These are phyloP conservation scores for Pachypsylla venusta DNA, from an alignment of 1,140 invertebrate species.

Conservation along the genomic window DNA sequence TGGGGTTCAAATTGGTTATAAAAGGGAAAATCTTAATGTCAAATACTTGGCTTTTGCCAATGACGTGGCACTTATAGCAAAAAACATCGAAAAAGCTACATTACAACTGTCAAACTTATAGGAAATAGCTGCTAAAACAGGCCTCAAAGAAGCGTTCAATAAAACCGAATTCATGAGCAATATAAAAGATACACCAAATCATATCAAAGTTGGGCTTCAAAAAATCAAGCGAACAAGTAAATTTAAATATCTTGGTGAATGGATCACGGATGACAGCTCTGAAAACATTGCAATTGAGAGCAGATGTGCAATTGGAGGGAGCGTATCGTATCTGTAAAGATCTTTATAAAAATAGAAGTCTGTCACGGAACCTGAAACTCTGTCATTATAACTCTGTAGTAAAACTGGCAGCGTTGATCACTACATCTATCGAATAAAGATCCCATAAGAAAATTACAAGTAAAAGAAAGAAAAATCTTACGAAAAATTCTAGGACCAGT, in stretches of 20 bases:
- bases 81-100: background rate
- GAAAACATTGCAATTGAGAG: background rate
- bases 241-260: background rate
- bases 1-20: background rate
- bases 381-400: background rate
- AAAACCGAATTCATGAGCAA: background rate
- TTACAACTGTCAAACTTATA: background rate
- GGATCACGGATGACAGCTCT: background rate
- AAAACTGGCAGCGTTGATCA: background rate
- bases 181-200: background rate
- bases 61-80: background rate
- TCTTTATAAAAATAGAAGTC: background rate
- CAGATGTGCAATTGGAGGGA: background rate
- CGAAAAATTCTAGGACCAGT: background rate
- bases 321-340: background rate
- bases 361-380: background rate
- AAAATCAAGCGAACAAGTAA: background rate
- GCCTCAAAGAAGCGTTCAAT: background rate
- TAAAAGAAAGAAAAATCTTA: background rate
- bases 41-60: background rate
- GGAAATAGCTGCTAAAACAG: background rate
- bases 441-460: background rate
- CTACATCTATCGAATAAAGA: background rate
- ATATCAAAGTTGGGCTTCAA: background rate
- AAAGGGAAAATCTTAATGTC: background rate